Base-by-base conservation (phyloP, 2,888 invertebrate species). In the Drosophila koepferae region DNA sequence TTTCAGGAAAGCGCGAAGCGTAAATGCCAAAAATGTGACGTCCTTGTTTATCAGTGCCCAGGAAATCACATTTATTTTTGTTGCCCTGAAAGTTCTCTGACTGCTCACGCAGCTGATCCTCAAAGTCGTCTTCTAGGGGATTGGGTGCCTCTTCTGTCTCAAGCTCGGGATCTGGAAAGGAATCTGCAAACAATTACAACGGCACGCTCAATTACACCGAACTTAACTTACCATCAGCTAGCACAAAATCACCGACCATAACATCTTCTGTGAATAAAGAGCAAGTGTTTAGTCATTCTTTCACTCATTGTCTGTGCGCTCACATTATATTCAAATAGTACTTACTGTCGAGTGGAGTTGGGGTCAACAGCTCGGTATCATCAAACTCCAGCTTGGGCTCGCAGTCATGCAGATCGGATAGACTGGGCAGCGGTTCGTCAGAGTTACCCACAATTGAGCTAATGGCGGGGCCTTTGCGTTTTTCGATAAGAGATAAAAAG, bases 321-420 rank as follows among this genome's bases (percentile, higher is more conserved):
- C 96, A 95, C 55, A 69, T 68, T 56, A 31, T 66, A 75, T 93
- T 94, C 94, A 96, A 95, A 20, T 48, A 12, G 44, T 49, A 81
- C 94, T 95, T 94, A 96, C 97, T 96, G 92, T 96, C 94, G 81
- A 95, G 95, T 65, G 95, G 94, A 58, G 95, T 94, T 66, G 95
- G 94, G 88, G 96, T 95, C 88, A 95, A 95, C 67, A 98, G 93
- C 94, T 99, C 99, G 16, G 98, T 97, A 93, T 99, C 99, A 94
- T 99, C 99, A 94, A 99, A 99, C 93, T 99, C 98, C 92, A 99
- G 94, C 93, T 98, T 97, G 16, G 98, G 98, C 93, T 99, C 99
- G 92, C 98, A 97, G 94, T 98, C 98, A 92, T 98, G 97, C 92
- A 96, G 96, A 93, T 98, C 98, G 40, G 98, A 98, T 70, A 98